Evolutionary conservation across 1,140 invertebrate species (phyloP).

Genomic region (Papilio dardanus): DNA sequence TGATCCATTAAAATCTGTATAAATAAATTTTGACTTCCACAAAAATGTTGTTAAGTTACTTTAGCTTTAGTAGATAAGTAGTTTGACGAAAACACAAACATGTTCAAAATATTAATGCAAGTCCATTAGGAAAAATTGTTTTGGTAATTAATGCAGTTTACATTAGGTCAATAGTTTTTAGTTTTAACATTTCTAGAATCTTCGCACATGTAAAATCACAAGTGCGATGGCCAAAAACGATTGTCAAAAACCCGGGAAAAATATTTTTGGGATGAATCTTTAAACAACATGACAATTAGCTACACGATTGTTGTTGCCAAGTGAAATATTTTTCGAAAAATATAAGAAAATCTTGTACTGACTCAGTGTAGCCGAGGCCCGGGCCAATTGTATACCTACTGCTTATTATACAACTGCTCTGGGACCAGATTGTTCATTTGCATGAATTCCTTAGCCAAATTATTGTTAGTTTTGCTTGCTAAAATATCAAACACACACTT

Average conservation of each 20-base stretch:
- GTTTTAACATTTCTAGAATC: background rate
- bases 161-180: background rate
- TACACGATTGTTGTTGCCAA: slow-evolving; percentile 56
- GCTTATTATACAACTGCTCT: slow-evolving; percentile 73
- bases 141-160: slow-evolving; percentile 1
- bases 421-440: slow-evolving; percentile 44
- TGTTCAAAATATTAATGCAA: background rate
- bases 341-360: slow-evolving; percentile 51
- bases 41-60: no score
- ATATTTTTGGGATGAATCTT: slow-evolving; percentile 36
- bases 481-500: background rate
- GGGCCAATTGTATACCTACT: slow-evolving; percentile 50
- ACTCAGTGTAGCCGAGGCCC: slow-evolving; percentile 55
- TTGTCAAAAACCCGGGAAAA: background rate
- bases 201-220: background rate
- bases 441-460: slow-evolving; percentile 19
- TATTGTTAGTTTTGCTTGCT: background rate
- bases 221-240: background rate
- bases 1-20: background rate
- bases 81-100: background rate
- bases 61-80: background rate
- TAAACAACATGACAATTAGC: slow-evolving; percentile 59
- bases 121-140: background rate
- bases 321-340: slow-evolving; percentile 56
- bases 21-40: no score